Evolutionary conservation across 2,113 vertebrate genomes (phyloP).

Genomic region (Malurus elegans): DNA sequence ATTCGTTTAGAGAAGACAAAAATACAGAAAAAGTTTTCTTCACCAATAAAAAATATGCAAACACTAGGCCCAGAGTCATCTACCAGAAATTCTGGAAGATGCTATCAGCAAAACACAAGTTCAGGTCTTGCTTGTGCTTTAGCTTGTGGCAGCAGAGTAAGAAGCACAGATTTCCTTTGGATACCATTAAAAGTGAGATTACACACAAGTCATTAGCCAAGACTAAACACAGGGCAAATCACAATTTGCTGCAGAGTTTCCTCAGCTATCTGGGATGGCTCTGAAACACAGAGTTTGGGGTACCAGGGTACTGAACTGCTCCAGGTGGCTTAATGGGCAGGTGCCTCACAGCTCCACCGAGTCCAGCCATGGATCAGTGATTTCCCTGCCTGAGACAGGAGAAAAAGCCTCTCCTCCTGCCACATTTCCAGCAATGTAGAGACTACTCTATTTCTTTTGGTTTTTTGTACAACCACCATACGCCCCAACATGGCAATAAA

Average conservation of each 20-base stretch:
- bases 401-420: not conserved
- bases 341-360: not conserved
- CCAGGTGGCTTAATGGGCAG: not conserved
- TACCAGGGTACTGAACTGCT: not conserved
- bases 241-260: not conserved
- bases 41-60: not conserved
- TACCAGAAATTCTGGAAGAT: not conserved
- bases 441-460: not conserved
- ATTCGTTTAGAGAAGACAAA: not conserved
- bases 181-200: not conserved
- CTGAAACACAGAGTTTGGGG: not conserved
- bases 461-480: not conserved
- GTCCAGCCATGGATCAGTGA: not conserved
- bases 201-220: not conserved
- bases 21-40: not conserved
- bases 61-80: not conserved
- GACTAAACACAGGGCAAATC: not conserved
- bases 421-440: not conserved
- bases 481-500: not conserved
- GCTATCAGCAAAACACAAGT: not conserved
- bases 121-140: rapidly evolving
- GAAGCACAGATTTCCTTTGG: not conserved
- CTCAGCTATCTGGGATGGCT: not conserved
- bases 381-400: not conserved
- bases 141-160: not conserved